phyloP scores from a whole-genome alignment of 2,888 invertebrate genomes.

The Cheilosia pagana region DNA sequence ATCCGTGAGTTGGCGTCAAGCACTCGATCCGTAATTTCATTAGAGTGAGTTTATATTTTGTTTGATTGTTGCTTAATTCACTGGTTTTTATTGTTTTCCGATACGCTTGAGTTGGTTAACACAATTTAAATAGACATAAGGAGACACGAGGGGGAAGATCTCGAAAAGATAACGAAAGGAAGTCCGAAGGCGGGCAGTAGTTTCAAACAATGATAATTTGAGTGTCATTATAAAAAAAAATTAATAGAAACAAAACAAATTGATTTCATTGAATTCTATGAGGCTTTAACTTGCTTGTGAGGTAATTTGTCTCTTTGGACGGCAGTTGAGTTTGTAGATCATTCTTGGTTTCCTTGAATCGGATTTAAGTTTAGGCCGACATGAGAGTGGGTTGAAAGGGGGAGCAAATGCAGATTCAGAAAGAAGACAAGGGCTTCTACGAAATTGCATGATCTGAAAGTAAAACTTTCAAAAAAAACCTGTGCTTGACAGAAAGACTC shows the following conservation, averaged over 20 bases:
- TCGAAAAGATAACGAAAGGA: slow-evolving; percentile 41
- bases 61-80: slow-evolving; percentile 73
- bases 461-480: too few species aligned
- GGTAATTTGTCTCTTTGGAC: slow-evolving; percentile 39
- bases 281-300: slow-evolving; percentile 31
- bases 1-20: slow-evolving; percentile 73
- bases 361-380: too few species aligned
- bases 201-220: slow-evolving; percentile 60
- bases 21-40: slow-evolving; percentile 72
- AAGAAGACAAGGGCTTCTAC: too few species aligned
- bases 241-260: slow-evolving; percentile 44
- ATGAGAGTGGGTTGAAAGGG: too few species aligned
- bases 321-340: too few species aligned
- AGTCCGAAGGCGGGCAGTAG: slow-evolving; percentile 66
- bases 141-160: slow-evolving; percentile 18
- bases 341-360: too few species aligned
- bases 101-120: slow-evolving; percentile 64
- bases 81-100: slow-evolving; percentile 68
- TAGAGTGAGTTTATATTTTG: slow-evolving; percentile 68
- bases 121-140: slow-evolving; percentile 64
- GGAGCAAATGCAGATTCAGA: too few species aligned
- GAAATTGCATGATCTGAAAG: too few species aligned
- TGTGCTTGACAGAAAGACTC: too few species aligned
- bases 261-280: slow-evolving; percentile 48
- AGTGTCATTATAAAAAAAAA: slow-evolving; percentile 54